A percentile compares a stretch with the other conserved stretches of the same genome.
These are phyloP conservation scores for Latheticus oryzae DNA, from an alignment of 2,888 invertebrate genomes.

Conservation along the genomic window DNA sequence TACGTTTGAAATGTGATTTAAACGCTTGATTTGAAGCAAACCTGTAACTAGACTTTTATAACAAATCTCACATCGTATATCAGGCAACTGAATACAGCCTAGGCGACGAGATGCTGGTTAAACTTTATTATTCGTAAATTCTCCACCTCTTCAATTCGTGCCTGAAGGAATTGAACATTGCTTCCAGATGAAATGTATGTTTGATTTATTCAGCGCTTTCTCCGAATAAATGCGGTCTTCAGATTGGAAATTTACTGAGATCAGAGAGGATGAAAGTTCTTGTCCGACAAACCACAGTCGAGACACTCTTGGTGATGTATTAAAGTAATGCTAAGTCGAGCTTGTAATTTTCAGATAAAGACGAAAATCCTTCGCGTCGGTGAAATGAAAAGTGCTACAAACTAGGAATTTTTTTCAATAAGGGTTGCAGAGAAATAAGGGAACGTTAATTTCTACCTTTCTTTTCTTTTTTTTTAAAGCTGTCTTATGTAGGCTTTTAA, in stretches of 20 bases:
- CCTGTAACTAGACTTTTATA: conserved; percentile 35
- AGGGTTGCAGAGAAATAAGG: too few relatives aligned
- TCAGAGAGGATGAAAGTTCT: conserved; percentile 11
- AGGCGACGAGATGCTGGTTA: conserved; percentile 13
- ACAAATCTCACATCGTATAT: conserved; percentile 8
- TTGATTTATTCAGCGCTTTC: conserved; percentile 34
- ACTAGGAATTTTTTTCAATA: too few relatives aligned
- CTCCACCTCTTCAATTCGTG: conserved; percentile 22
- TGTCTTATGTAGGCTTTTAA: too few relatives aligned
- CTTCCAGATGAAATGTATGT: conserved; percentile 18
- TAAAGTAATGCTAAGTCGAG: not conserved
- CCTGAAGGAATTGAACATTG: conserved; percentile 32
- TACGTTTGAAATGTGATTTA: conserved; percentile 37
- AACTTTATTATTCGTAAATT: conserved; percentile 36
- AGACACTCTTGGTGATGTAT: conserved; percentile 19
- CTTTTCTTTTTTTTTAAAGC: too few relatives aligned
- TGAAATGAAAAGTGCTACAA: not conserved
- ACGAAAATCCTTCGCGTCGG: conserved; percentile 4
- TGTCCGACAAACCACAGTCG: conserved; percentile 10
- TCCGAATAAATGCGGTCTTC: conserved; percentile 25
- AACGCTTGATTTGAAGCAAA: conserved; percentile 43
- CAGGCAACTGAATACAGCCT: conserved; percentile 17
- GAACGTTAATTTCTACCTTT: too few relatives aligned
- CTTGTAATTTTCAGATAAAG: conserved; percentile 12
- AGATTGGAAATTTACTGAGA: conserved; percentile 28